Evolutionary conservation across 2,113 vertebrate genomes (phyloP).

Genomic region (Theristicus caerulescens): DNA sequence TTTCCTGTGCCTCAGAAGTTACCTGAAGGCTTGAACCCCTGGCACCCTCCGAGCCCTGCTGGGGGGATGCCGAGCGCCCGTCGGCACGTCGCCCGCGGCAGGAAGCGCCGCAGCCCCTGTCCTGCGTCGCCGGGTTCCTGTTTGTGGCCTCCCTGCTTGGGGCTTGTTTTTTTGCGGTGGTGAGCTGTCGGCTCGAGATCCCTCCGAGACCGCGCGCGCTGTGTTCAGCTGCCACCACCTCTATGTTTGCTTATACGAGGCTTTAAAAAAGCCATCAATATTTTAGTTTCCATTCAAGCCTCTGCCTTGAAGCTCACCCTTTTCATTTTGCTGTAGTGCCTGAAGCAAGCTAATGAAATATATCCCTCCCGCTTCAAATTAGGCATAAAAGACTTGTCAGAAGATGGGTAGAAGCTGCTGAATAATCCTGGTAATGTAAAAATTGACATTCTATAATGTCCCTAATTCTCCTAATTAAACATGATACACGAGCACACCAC

Average conservation of each 20-base stretch:
- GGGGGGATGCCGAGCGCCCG: not conserved
- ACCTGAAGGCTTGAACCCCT: not conserved
- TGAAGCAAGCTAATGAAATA: constrained; percentile 36
- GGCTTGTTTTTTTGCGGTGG: not conserved
- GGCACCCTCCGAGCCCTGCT: not conserved
- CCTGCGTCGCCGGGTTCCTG: not conserved
- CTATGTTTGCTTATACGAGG: not conserved
- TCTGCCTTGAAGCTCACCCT: not conserved
- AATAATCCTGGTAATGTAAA: constrained; percentile 50
- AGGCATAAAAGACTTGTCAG: constrained; percentile 30
- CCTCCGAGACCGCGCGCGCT: not conserved
- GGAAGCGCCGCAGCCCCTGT: constrained; percentile 11
- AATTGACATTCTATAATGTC: constrained; percentile 29
- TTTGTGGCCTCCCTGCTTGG: not conserved
- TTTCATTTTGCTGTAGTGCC: constrained; percentile 8
- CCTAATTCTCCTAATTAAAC: constrained; percentile 58
- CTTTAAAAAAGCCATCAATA: constrained; percentile 26
- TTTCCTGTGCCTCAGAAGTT: not conserved
- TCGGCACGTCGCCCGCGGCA: fast-evolving
- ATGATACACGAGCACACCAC: not conserved
- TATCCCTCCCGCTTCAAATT: constrained; percentile 32
- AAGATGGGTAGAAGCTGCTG: constrained; percentile 22
- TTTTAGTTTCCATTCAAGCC: constrained; percentile 12
- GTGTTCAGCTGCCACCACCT: not conserved
- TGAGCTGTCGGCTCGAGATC: not conserved